Evolutionary conservation across 2,797 vertebrate genomes (phyloP).

Genomic region (Rallus crepitans): DNA sequence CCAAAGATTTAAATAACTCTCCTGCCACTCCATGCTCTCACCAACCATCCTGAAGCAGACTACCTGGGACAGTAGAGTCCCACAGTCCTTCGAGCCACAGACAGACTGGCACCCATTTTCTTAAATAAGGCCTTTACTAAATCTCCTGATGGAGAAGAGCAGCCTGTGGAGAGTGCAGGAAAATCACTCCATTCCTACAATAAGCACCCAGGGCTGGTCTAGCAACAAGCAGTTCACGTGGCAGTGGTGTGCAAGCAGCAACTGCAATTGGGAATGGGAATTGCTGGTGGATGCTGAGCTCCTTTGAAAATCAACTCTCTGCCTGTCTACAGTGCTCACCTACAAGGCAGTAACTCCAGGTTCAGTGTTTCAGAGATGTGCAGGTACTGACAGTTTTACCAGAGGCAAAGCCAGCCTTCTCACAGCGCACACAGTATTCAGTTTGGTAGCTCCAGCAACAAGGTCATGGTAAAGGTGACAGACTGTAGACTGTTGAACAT

Average conservation of each 20-base stretch:
- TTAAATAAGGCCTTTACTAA: background rate
- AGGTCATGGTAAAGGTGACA: background rate
- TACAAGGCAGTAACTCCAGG: background rate
- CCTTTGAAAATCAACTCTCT: background rate
- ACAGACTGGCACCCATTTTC: background rate
- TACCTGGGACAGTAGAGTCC: background rate
- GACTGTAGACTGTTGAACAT: background rate
- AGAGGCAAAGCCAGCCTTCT: background rate
- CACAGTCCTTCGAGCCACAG: background rate
- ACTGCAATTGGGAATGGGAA: background rate
- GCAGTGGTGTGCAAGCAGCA: background rate
- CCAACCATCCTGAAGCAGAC: background rate
- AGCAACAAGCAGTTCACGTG: background rate
- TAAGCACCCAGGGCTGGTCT: background rate
- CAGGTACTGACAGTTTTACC: background rate
- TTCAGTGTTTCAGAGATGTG: background rate
- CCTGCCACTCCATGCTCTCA: background rate
- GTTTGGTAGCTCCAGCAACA: background rate
- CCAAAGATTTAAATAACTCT: background rate
- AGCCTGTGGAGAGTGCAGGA: fast-evolving
- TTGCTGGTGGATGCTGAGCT: background rate
- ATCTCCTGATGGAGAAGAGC: background rate
- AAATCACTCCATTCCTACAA: background rate
- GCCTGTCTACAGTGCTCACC: background rate
- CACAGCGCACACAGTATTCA: background rate